These are phyloP conservation scores for Borostomias antarcticus DNA, from an alignment of 2,797 vertebrate species.

Conservation along the genomic window DNA sequence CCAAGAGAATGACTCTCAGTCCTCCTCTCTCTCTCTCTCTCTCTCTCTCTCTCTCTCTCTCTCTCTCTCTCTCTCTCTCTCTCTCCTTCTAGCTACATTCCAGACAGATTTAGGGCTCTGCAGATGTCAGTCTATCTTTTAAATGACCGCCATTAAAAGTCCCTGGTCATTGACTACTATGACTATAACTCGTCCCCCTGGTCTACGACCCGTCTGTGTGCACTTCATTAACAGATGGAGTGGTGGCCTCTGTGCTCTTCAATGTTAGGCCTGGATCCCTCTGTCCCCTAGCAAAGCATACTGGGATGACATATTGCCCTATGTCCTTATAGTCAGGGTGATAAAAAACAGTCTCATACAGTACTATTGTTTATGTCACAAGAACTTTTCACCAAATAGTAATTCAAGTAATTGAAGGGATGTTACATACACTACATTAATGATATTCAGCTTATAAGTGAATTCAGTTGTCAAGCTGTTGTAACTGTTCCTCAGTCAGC, in stretches of 20 bases:
- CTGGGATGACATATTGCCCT: conserved; percentile 57
- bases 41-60: neutral
- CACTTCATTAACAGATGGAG: conserved; percentile 69
- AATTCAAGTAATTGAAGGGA: too few species aligned
- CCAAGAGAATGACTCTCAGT: too few species aligned
- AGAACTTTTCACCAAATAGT: too few species aligned
- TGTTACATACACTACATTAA: too few species aligned
- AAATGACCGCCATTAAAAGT: conserved; percentile 71
- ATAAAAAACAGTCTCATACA: too few species aligned
- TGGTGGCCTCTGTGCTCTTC: conserved; percentile 49
- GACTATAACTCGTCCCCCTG: conserved; percentile 68
- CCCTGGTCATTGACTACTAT: conserved; percentile 60
- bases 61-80: neutral
- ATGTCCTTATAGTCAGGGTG: too few species aligned
- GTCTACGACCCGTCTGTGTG: conserved; percentile 56
- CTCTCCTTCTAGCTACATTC: neutral
- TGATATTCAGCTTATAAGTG: too few species aligned
- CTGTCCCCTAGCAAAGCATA: conserved; percentile 46
- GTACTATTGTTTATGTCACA: too few species aligned
- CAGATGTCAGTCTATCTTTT: conserved; percentile 72
- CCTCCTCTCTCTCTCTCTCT: too few species aligned
- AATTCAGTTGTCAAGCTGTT: too few species aligned
- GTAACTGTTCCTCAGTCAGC: too few species aligned
- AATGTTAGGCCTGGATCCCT: conserved; percentile 47
- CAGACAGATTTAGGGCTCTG: conserved; percentile 55